Evolutionary conservation across 2,888 invertebrate species (phyloP), one percentile per base, ranked within the genome.

Genomic region (Dryococelus australis): DNA sequence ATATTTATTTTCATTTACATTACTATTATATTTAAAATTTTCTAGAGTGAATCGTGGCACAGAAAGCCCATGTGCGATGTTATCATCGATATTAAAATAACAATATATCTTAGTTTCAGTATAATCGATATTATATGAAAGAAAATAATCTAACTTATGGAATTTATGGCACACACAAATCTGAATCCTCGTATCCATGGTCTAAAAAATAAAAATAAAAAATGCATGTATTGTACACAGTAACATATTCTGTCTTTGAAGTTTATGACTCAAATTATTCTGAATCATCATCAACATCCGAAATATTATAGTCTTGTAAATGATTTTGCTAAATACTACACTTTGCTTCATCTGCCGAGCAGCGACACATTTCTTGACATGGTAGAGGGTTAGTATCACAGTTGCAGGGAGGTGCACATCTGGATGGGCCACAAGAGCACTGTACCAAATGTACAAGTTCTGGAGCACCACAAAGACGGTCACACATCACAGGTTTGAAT

Each of bases 401-500:
- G 65, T 5, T 65, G 65, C 65, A 65, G 65, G 65, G 65, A 65
- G 10, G 65, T 65, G 65, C 10, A 20, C 65, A 65, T 65, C 20
- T 65, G 13, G 65, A 65, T 65, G 20, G 65, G 65, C 65, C 20
- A 20, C 65, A 65, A 65, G 65, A 65, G 65, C 65, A 65, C 20
- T 20, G 16, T 65, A 65, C 16, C 16, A 65, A 65, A 65, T 65
- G 24, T 24, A 65, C n/a, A n/a, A n/a, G n/a, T n/a, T n/a, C n/a
- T n/a, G n/a, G n/a, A n/a, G n/a, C n/a, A n/a, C n/a, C n/a, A n/a
- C n/a, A n/a, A n/a, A n/a, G n/a, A n/a, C n/a, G n/a, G n/a, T n/a
- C n/a, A n/a, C n/a, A n/a, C n/a, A 65, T n/a, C n/a, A n/a, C n/a
- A n/a, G 65, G 65, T 65, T 65, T 65, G 65, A 20, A 65, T 65